Evolutionary conservation across 2,797 vertebrate species (phyloP).

Genomic region (Macropodus opercularis): DNA sequence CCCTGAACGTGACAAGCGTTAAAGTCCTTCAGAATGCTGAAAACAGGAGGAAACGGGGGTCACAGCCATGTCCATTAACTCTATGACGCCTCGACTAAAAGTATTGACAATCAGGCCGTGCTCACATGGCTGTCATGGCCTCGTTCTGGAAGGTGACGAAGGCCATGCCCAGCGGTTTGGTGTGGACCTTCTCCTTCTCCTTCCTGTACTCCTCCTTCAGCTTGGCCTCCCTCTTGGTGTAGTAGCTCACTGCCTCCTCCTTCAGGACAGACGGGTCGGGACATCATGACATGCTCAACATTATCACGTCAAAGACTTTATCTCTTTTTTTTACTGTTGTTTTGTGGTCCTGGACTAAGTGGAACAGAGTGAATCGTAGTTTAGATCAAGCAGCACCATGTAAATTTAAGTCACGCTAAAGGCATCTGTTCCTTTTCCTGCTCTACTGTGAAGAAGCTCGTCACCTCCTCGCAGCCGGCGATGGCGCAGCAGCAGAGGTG

Average conservation of each 20-base stretch:
- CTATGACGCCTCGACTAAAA: too few species aligned
- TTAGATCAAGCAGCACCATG: too few species aligned
- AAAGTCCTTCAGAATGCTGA: slow-evolving; percentile 95
- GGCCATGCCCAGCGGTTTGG: slow-evolving; percentile 96
- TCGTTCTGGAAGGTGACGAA: slow-evolving; percentile 98
- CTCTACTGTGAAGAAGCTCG: not conserved
- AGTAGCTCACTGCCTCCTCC: slow-evolving; percentile 96
- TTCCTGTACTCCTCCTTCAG: slow-evolving; percentile 95
- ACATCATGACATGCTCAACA: too few species aligned
- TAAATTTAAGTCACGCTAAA: too few species aligned
- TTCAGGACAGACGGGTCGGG: slow-evolving; percentile 58
- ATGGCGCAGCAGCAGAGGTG: slow-evolving; percentile 96
- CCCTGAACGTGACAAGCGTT: slow-evolving; percentile 96
- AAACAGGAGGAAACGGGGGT: not conserved
- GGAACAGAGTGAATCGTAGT: too few species aligned
- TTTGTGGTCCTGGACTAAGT: too few species aligned
- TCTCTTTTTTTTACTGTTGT: too few species aligned
- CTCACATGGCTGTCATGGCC: slow-evolving; percentile 95
- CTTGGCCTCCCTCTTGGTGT: slow-evolving; percentile 92
- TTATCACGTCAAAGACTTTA: too few species aligned
- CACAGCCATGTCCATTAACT: too few species aligned
- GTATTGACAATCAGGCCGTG: too few species aligned
- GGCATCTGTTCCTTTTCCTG: too few species aligned
- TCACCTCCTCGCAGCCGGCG: slow-evolving; percentile 93
- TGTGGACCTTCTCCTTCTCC: slow-evolving; percentile 96